Percentiles rank a stretch among this genome's conserved stretches.
These are phyloP conservation scores for Orthonyx spaldingii DNA, from an alignment of 2,113 vertebrate genomes.

Conservation along the genomic window DNA sequence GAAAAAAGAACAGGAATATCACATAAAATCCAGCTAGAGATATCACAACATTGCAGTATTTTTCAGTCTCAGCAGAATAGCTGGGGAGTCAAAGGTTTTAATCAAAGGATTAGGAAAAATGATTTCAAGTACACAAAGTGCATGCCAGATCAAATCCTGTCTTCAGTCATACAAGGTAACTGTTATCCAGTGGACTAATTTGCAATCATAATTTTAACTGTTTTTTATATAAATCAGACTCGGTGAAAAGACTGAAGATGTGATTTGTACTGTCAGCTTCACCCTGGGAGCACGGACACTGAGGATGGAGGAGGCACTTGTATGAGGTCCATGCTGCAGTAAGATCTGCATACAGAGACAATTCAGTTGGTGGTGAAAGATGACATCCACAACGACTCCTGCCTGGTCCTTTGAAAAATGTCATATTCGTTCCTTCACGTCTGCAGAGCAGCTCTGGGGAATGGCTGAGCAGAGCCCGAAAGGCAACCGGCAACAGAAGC, in stretches of 20 bases:
- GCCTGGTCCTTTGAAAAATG: background rate
- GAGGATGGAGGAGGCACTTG: background rate
- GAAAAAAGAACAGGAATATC: background rate
- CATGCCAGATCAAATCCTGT: background rate
- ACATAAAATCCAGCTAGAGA: background rate
- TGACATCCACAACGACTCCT: rapidly evolving
- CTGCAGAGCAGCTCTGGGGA: background rate
- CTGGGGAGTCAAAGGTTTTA: background rate
- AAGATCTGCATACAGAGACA: background rate
- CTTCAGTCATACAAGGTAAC: background rate
- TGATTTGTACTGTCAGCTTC: background rate
- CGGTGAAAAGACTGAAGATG: background rate
- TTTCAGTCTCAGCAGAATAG: background rate
- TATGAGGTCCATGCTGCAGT: rapidly evolving
- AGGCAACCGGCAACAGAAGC: background rate
- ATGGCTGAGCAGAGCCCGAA: background rate
- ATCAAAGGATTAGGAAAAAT: background rate
- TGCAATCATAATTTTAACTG: background rate
- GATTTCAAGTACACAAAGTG: background rate
- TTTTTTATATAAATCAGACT: background rate
- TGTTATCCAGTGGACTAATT: background rate
- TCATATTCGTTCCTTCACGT: rapidly evolving
- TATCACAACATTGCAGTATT: background rate
- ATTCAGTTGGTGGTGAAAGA: background rate
- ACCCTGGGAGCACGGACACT: background rate